A percentile compares a stretch with the other conserved stretches of the same genome.
These are phyloP conservation scores for Toxonevra muliebris DNA, from an alignment of 2,888 invertebrate genomes.

Conservation along the genomic window DNA sequence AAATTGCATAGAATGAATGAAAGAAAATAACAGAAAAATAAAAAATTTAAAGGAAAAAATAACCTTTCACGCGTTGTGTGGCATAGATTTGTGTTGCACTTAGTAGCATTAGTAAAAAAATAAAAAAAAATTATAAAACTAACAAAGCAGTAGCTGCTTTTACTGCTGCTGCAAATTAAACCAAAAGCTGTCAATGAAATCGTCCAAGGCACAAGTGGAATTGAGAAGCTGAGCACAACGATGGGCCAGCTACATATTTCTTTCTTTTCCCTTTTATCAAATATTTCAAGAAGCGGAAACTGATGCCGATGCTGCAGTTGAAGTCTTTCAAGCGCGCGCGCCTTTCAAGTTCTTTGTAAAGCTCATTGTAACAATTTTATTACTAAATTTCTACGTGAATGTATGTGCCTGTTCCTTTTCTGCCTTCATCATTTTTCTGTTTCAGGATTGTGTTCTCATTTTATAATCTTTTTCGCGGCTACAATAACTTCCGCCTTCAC, in stretches of 20 bases:
- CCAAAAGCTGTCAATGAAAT: too few species aligned
- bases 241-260: background rate
- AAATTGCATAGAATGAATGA: background rate
- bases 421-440: too few species aligned
- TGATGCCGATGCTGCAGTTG: background rate
- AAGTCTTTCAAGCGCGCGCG: too few species aligned
- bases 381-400: too few species aligned
- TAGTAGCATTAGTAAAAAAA: constrained; percentile 13
- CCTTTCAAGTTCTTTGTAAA: too few species aligned
- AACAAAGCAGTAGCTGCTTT: background rate
- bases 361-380: too few species aligned
- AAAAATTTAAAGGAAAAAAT: background rate
- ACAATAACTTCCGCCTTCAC: background rate
- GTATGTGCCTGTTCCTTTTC: too few species aligned
- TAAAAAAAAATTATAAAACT: background rate
- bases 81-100: constrained; percentile 27
- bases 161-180: background rate
- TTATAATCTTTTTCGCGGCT: too few species aligned
- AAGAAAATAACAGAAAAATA: background rate
- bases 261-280: background rate
- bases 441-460: too few species aligned
- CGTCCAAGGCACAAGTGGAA: background rate
- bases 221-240: background rate
- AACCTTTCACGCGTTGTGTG: too few species aligned
- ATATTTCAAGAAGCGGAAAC: constrained; percentile 6